Conservation (phyloP, 2,113 vertebrate genomes). For the Tragulus kanchil region DNA sequence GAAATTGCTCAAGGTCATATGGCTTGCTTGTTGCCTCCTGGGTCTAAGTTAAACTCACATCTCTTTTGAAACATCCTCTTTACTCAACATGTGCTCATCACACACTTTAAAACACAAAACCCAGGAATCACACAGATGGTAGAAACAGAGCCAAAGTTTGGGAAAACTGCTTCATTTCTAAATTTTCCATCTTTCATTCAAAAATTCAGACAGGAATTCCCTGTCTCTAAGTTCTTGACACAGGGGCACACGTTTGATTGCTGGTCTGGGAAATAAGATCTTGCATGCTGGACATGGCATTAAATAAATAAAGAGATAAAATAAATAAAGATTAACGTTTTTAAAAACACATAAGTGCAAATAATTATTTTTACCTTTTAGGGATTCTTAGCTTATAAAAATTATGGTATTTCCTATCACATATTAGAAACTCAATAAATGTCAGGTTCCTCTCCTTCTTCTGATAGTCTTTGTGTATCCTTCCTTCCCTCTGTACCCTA, state of each 20-base stretch:
- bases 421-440: background rate
- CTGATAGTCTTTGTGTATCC: background rate
- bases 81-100: background rate
- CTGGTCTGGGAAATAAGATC: background rate
- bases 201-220: background rate
- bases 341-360: background rate
- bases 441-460: background rate
- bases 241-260: fast-evolving
- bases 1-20: background rate
- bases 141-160: background rate
- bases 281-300: background rate
- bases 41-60: background rate
- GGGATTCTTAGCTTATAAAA: background rate
- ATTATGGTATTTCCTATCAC: background rate
- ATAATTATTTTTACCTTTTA: background rate
- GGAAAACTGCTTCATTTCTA: background rate
- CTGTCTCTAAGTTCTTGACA: background rate
- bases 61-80: background rate
- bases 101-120: background rate
- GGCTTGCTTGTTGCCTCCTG: background rate
- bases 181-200: background rate
- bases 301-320: background rate
- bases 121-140: background rate
- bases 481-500: background rate
- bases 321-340: background rate